These are phyloP conservation scores for Aromia moschata DNA, from an alignment of 2,888 invertebrate species.

Conservation along the genomic window DNA sequence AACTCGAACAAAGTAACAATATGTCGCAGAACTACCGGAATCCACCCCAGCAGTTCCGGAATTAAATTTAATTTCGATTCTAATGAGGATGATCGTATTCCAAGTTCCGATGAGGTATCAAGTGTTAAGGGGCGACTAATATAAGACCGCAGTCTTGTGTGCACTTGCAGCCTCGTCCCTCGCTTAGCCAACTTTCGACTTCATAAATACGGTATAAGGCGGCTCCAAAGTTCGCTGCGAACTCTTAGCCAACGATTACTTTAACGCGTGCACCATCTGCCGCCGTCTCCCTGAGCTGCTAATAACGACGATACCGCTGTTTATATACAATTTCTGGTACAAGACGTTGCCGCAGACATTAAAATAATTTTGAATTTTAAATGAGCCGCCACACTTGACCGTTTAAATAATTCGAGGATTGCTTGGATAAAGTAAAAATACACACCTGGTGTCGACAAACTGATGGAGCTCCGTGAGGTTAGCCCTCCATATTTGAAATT, in stretches of 20 bases:
- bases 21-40: conserved; percentile 14
- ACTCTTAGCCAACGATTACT: conserved; percentile 55
- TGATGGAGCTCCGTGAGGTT: too few relatives aligned
- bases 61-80: conserved; percentile 31
- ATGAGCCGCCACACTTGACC: conserved; percentile 12
- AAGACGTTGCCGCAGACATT: conserved; percentile 21
- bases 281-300: conserved; percentile 41
- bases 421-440: too few relatives aligned
- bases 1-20: conserved; percentile 20
- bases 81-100: conserved; percentile 27
- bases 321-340: conserved; percentile 22
- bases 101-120: conserved; percentile 17
- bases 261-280: conserved; percentile 55
- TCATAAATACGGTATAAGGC: conserved; percentile 30
- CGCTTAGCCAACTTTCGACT: conserved; percentile 24
- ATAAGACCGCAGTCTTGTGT: conserved; percentile 31
- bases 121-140: conserved; percentile 28
- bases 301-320: conserved; percentile 24
- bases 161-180: conserved; percentile 24
- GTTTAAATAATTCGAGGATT: too few relatives aligned
- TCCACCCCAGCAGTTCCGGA: conserved; percentile 20
- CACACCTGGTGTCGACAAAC: too few relatives aligned
- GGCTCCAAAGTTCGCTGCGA: conserved; percentile 36
- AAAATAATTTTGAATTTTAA: conserved; percentile 26
- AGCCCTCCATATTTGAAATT: too few relatives aligned